These are phyloP conservation scores for Misgurnus mizolepis DNA, from an alignment of 2,113 vertebrate species.

Conservation along the genomic window DNA sequence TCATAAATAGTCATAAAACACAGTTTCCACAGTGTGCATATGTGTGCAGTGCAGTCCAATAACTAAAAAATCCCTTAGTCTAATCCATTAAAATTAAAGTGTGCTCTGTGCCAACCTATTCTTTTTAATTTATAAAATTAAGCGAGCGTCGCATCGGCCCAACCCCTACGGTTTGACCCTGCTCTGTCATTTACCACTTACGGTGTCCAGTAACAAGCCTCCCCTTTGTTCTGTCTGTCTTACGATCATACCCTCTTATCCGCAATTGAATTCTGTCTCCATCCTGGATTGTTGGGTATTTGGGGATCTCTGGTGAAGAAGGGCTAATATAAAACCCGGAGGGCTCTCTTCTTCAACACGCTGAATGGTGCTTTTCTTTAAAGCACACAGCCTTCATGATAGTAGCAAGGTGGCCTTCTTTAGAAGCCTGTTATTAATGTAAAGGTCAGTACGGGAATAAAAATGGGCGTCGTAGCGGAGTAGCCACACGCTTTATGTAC, in stretches of 20 bases:
- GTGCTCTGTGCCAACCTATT: background rate
- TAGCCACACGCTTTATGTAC: slow-evolving; percentile 54
- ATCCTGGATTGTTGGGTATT: slow-evolving; percentile 43
- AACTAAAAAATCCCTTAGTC: background rate
- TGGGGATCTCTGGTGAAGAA: slow-evolving; percentile 43
- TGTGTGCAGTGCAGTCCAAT: background rate
- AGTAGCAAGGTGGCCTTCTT: slow-evolving; percentile 50
- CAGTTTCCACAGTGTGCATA: background rate
- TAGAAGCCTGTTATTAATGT: slow-evolving; percentile 70
- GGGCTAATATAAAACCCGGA: slow-evolving; percentile 56
- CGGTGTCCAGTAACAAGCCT: background rate
- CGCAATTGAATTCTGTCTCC: slow-evolving; percentile 37
- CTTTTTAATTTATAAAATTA: slow-evolving; percentile 6
- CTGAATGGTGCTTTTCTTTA: slow-evolving; percentile 56
- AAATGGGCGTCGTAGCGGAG: slow-evolving; percentile 55
- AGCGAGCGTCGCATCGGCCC: background rate
- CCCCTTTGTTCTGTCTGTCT: background rate
- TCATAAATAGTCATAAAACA: background rate
- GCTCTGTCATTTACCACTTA: background rate
- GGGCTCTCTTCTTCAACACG: slow-evolving; percentile 37
- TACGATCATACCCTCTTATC: slow-evolving; percentile 7
- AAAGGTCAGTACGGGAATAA: slow-evolving; percentile 68
- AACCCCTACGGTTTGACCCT: slow-evolving; percentile 4
- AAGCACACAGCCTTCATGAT: slow-evolving; percentile 48
- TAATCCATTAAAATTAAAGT: no score